A percentile compares a stretch with the other conserved stretches of the same genome.
These are phyloP conservation scores for Parambassis ranga DNA, from an alignment of 2,797 vertebrate genomes.

Conservation along the genomic window DNA sequence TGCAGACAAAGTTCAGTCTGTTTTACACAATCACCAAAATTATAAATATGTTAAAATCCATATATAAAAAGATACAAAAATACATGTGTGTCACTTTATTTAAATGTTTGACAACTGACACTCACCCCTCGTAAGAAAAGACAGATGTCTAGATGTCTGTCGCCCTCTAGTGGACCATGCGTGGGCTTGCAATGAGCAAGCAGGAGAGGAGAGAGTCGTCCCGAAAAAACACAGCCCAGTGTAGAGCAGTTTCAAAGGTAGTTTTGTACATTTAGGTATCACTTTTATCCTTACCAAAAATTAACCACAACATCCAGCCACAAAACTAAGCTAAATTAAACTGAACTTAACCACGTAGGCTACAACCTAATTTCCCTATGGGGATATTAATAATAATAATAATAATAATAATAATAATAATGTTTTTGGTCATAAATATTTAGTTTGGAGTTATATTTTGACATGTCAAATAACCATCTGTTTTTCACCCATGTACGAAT, in stretches of 20 bases:
- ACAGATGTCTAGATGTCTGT: slow-evolving; percentile 4
- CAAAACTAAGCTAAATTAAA: not conserved
- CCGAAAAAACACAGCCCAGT: not conserved
- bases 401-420: too few relatives aligned
- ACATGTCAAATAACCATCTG: too few relatives aligned
- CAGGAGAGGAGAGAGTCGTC: not conserved
- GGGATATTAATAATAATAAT: too few relatives aligned
- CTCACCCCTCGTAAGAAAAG: not conserved
- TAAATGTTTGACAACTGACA: not conserved
- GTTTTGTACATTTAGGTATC: not conserved
- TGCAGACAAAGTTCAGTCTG: too few relatives aligned
- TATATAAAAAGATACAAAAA: not conserved
- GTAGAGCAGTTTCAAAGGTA: not conserved
- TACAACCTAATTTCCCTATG: too few relatives aligned
- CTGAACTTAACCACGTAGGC: too few relatives aligned
- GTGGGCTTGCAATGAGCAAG: not conserved
- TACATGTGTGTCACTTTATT: not conserved
- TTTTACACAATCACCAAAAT: too few relatives aligned
- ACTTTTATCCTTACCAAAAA: not conserved
- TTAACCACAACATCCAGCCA: not conserved
- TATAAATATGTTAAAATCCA: not conserved
- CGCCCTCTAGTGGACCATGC: slow-evolving; percentile 41
- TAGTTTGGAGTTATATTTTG: not conserved
- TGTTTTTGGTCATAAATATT: not conserved
- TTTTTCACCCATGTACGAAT: too few relatives aligned